These are phyloP conservation scores for Euproctis similis DNA, from an alignment of 2,888 invertebrate species.

Conservation along the genomic window DNA sequence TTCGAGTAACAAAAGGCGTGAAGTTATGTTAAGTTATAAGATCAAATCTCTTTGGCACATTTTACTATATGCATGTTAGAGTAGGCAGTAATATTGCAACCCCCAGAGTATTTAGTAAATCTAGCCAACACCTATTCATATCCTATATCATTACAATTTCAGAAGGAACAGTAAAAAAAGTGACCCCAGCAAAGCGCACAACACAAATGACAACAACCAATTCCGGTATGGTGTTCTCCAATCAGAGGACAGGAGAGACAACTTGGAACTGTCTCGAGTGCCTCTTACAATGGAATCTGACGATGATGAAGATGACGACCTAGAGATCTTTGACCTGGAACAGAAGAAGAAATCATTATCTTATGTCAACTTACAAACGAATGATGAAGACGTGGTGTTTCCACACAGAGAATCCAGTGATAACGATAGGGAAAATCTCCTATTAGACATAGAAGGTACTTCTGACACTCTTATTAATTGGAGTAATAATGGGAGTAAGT, in stretches of 20 bases:
- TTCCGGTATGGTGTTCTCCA: constrained; percentile 70
- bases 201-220: constrained; percentile 55
- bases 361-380: constrained; percentile 58
- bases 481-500: constrained; percentile 55
- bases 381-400: constrained; percentile 57
- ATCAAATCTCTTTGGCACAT: too few relatives aligned
- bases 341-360: constrained; percentile 64
- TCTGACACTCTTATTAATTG: constrained; percentile 60
- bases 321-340: constrained; percentile 68
- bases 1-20: too few relatives aligned
- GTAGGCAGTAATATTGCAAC: too few relatives aligned
- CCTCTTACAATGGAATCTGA: constrained; percentile 70
- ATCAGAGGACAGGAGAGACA: constrained; percentile 61
- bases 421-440: constrained; percentile 46
- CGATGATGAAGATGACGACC: constrained; percentile 67
- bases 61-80: too few relatives aligned
- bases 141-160: too few relatives aligned
- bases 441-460: constrained; percentile 58
- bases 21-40: too few relatives aligned
- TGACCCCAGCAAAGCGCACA: constrained; percentile 43
- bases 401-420: constrained; percentile 31
- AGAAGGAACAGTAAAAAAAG: constrained; percentile 54
- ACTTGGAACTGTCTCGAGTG: constrained; percentile 57
- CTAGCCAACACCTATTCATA: too few relatives aligned
- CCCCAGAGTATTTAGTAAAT: too few relatives aligned